Evolutionary conservation across 2,888 invertebrate species (phyloP), one percentile per base, ranked within the genome.

Genomic region (Alitta virens): DNA sequence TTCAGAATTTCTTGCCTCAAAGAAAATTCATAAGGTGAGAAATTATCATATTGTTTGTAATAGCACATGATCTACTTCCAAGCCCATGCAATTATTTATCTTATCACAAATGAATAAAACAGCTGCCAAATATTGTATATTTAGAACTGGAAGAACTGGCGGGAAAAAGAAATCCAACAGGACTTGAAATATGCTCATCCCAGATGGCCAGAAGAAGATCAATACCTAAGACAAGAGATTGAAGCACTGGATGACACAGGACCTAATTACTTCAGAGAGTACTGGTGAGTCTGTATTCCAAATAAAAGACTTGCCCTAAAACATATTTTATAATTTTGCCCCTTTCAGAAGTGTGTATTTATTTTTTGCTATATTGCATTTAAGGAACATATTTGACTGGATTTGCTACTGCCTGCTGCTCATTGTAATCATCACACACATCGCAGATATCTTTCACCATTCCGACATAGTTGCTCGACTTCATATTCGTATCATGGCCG

Each of bases 321-420:
- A n/a, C n/a, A n/a, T n/a, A n/a, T n/a, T n/a, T n/a, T n/a, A n/a
- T n/a, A n/a, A n/a, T n/a, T n/a, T n/a, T n/a, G n/a, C n/a, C n/a
- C n/a, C n/a, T n/a, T n/a, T n/a, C n/a, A n/a, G n/a, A n/a, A n/a
- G n/a, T n/a, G n/a, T n/a, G n/a, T n/a, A n/a, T n/a, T n/a, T n/a
- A n/a, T n/a, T n/a, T n/a, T n/a, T n/a, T n/a, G n/a, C n/a, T n/a
- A n/a, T n/a, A n/a, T n/a, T n/a, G n/a, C n/a, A 40, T 56, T 50
- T 2, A 66, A 79, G 80, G 80, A 80, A 80, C 63, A 73, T 78
- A 50, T 79, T 79, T 71, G 80, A 80, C 70, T 80, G 79, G 79
- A 68, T 75, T 18, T 77, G 77, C 62, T 80, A 79, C 65, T 56
- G 70, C 1, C 62, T 79, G 42, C 69, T 80, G 43, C 38, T 75